Base-by-base conservation (phyloP, 2,888 invertebrate genomes). In the Pogonocherus hispidulus region DNA sequence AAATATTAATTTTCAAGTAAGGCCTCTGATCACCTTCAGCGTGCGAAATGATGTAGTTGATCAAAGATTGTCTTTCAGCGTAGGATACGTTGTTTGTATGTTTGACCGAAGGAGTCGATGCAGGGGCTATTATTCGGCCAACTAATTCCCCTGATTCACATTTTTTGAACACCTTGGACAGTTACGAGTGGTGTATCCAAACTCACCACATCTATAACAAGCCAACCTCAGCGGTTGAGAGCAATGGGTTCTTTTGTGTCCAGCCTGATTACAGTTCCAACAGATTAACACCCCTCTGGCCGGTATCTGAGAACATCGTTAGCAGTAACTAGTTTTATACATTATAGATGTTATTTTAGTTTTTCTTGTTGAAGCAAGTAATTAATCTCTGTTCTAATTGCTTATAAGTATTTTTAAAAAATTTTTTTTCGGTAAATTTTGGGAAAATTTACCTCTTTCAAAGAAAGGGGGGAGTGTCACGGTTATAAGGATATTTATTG, bases 1-100 rank as follows among this genome's bases (percentile, higher is more conserved):
- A 46, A 14, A 46, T 9, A 16, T 9, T 18, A 18, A 66, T 41
- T 19, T 20, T 20, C 22, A 66, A 20, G 16, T 66, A 66, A 1
- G 66, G 66, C n/a, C 60, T 35, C 22, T 66, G 37, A 60, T 66
- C 59, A 1, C 60, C 59, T 23, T 59, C 35, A 9, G 52, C 35
- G 51, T 59, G 52, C 20, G 51, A 19, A 19, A 59, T 18, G 16
- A 66, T 60, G 32, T 41, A 60, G n/a, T n/a, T n/a, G n/a, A 46
- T 46, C 19, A 51, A 49, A 46, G 9, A 19, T 19, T 37, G 16
- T 35, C 14, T 55, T 16, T 19, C 9, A 41, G 11, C 41, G 11
- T 1, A n/a, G 18, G 19, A 41, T 8, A n/a, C 19, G 3, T 37
- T 20, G 19, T 0, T 41, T 6, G 16, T 35, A 37, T 55, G 9